Evolutionary conservation across 2,797 vertebrate genomes (phyloP).

Genomic region (Peromyscus eremicus): DNA sequence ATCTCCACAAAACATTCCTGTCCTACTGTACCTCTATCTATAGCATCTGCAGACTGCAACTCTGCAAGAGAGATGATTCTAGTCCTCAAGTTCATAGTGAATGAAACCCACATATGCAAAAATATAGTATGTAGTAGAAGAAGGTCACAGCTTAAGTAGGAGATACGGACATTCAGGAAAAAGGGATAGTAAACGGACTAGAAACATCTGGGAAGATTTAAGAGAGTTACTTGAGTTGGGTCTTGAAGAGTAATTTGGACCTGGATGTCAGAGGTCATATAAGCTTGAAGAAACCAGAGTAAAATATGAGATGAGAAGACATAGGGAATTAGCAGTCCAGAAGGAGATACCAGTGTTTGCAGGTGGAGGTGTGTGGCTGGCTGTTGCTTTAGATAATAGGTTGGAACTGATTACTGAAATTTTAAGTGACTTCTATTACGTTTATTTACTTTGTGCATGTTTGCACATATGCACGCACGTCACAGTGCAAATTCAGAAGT

Average conservation of each 20-base stretch:
- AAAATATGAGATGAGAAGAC: neutral
- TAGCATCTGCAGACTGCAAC: neutral
- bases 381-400: neutral
- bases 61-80: conserved; percentile 2
- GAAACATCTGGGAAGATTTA: conserved; percentile 4
- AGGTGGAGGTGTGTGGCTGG: neutral
- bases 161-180: conserved; percentile 16
- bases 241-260: conserved; percentile 17
- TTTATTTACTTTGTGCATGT: neutral
- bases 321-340: neutral
- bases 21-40: neutral
- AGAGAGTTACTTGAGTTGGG: conserved; percentile 13
- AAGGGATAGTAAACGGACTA: neutral
- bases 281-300: neutral
- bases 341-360: neutral
- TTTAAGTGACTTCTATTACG: neutral
- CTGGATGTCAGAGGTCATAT: neutral
- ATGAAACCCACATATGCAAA: neutral
- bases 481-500: neutral
- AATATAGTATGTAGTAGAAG: neutral
- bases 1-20: conserved; percentile 42
- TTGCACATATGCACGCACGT: neutral
- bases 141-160: neutral
- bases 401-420: conserved; percentile 31
- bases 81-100: neutral